Evolutionary conservation across 1,140 invertebrate species (phyloP), one percentile per base, ranked within the genome.

Genomic region (Bradysia coprophila): DNA sequence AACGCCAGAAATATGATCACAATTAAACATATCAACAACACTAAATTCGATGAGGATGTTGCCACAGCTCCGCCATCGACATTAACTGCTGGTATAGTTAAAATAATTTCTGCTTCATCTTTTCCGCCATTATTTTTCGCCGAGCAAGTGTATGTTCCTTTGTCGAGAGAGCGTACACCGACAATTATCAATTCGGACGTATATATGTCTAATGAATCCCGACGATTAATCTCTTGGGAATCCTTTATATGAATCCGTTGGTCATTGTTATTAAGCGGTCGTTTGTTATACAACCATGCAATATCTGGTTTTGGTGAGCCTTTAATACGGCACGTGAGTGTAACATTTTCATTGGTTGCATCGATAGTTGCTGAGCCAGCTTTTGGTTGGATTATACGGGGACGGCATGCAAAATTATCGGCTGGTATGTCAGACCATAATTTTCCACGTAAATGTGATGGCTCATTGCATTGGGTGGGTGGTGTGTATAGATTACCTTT

Each of bases 131-230:
- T 69, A 60, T 90, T 95, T 42, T 77, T 78, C 0, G 86, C 88
- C 5, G 81, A 68, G 50, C 90, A 95, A n/a, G 75, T 70, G 56
- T 93, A 95, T 39, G 85, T 76, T 0, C 90, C 91, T 49, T 76
- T 75, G 59, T 95, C 90, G 8, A 77, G 72, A 15, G 65, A 63
- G 6, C 67, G 66, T 0, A 83, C 71, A 38, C 81, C 70, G 1
- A 71, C 61, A 21, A 90, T 77, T 1, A 82, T 86, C 22, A 88
- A 59, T 62, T 90, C 58, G 2, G 57, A 58, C 18, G 50, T 53
- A 13, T 55, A 45, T 10, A 40, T 21, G 21, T 39, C 15, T 15
- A 18, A 13, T 10, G 22, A 16, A 33, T 31, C 24, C 1, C 23
- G 24, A 21, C n/a, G 19, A 16, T 16, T 32, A 10, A 3, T 4